Evolutionary conservation across 2,888 invertebrate species (phyloP).

Genomic region (Sesamia inferens): DNA sequence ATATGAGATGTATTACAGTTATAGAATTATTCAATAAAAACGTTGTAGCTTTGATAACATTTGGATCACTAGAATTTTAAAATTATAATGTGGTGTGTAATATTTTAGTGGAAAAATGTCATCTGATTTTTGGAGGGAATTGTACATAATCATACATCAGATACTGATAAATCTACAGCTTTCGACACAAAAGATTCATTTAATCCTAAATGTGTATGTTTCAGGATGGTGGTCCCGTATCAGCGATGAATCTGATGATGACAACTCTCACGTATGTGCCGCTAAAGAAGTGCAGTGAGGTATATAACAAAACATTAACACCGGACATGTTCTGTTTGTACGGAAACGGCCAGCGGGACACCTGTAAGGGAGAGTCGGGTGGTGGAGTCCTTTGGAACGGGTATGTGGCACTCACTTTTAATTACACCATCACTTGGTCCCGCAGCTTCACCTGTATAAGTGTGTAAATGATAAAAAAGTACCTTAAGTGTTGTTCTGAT

Average conservation of each 20-base stretch:
- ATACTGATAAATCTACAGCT: neutral
- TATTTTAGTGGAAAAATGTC: neutral
- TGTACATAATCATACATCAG: neutral
- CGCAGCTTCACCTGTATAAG: neutral
- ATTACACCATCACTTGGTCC: neutral
- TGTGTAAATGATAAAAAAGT: neutral
- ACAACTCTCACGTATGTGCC: constrained; percentile 71
- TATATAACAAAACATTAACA: constrained; percentile 69
- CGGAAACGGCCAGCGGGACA: constrained; percentile 76
- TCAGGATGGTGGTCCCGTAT: constrained; percentile 76
- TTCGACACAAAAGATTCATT: neutral
- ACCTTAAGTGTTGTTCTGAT: no score
- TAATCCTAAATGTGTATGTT: constrained; percentile 43
- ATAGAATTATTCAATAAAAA: neutral
- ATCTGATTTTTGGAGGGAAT: no score
- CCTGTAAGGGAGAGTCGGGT: constrained; percentile 83
- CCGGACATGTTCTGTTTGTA: constrained; percentile 84
- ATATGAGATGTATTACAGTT: no score
- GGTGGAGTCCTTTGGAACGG: constrained; percentile 80
- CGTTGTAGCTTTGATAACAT: neutral
- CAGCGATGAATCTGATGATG: constrained; percentile 74
- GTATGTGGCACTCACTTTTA: constrained; percentile 65
- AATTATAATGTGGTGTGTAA: neutral
- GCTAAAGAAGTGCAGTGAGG: constrained; percentile 64
- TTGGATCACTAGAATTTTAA: neutral